A percentile compares a stretch with the other conserved stretches of the same genome.
Evolutionary conservation across 2,113 vertebrate species (phyloP).

Genomic region (Notothenia rossii): DNA sequence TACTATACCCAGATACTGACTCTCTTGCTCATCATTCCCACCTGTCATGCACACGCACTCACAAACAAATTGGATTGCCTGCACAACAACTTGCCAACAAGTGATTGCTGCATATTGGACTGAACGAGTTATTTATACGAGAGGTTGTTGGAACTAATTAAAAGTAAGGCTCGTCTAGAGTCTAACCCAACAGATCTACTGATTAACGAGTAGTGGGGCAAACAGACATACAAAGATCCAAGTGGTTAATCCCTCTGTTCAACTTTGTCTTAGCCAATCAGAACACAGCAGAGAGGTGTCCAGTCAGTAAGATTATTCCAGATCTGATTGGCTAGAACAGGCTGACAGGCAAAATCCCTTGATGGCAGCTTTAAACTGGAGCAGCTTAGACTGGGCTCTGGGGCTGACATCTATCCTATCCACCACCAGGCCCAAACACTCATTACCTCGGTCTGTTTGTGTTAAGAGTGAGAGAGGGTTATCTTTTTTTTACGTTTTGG

Average conservation of each 20-base stretch:
- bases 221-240: constrained; percentile 3
- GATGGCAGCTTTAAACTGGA: constrained; percentile 47
- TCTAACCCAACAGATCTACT: background rate
- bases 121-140: background rate
- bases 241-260: constrained; percentile 36
- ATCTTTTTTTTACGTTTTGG: constrained; percentile 1
- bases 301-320: constrained; percentile 26
- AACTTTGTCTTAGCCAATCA: constrained; percentile 28
- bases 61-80: constrained; percentile 19
- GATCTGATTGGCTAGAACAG: constrained; percentile 40
- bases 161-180: background rate
- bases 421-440: constrained; percentile 30
- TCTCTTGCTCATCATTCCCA: constrained; percentile 55
- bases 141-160: background rate
- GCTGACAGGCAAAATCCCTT: constrained; percentile 50
- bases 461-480: background rate
- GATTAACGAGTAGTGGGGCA: background rate
- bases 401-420: constrained; percentile 39
- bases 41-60: constrained; percentile 49
- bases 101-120: background rate
- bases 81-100: constrained; percentile 15
- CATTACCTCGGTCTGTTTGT: constrained; percentile 35
- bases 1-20: constrained; percentile 46
- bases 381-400: constrained; percentile 36
- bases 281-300: constrained; percentile 13